These are phyloP conservation scores for Lasiurus borealis DNA, from an alignment of 2,113 vertebrate genomes.

Conservation along the genomic window DNA sequence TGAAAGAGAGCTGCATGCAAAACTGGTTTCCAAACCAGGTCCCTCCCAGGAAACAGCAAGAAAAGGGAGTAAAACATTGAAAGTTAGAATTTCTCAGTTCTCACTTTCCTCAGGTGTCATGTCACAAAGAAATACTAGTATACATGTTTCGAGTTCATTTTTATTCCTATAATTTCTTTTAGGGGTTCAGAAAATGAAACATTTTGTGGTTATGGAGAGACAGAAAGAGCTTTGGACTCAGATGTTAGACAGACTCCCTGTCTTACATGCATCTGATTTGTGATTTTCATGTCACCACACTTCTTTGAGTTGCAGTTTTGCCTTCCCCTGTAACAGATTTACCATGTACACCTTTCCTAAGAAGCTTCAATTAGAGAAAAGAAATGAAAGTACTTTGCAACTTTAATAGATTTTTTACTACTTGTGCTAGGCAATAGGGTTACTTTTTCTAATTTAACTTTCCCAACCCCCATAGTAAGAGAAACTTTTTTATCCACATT, in stretches of 20 bases:
- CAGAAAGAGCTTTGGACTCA: background rate
- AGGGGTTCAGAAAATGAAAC: background rate
- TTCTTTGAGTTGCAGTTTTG: background rate
- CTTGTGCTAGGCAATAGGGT: background rate
- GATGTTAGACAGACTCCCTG: background rate
- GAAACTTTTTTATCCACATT: background rate
- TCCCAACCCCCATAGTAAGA: background rate
- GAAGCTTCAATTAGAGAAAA: background rate
- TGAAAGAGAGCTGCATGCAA: background rate
- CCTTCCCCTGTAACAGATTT: background rate
- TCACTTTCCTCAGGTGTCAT: background rate
- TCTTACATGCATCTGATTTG: background rate
- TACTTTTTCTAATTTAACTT: background rate
- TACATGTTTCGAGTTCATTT: background rate
- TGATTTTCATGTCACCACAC: background rate
- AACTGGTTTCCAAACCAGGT: background rate
- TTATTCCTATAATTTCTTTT: background rate
- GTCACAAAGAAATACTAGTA: background rate
- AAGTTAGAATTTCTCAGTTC: background rate
- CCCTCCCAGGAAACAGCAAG: background rate
- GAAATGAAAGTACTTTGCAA: background rate
- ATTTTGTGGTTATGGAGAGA: background rate
- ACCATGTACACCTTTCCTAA: background rate
- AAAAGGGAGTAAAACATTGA: background rate
- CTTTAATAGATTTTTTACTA: background rate